Evolutionary conservation across 2,113 vertebrate genomes (phyloP), one percentile per base, ranked within the genome.

Genomic region (Pycnonotus jocosus): DNA sequence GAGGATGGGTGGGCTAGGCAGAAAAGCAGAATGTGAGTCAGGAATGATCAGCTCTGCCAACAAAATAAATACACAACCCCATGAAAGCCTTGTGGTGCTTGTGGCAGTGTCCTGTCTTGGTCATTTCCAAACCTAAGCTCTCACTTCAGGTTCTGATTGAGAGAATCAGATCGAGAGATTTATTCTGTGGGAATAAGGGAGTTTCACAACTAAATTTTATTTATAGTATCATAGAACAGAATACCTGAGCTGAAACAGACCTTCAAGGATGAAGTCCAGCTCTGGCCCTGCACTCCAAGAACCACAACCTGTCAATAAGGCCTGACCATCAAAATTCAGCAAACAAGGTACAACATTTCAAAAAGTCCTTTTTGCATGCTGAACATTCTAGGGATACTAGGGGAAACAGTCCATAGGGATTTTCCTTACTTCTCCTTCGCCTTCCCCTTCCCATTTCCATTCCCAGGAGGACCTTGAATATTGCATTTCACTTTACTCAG

Each of bases 171-270:
- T 10, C n/a, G 30, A 62, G 37, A 42, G 13, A 62, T 16, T 17
- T 8, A n/a, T 51, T 78, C 23, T 83, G 38, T 15, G 38, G 58
- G 71, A 96, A 76, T 58, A 21, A 84, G n/a, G 31, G 45, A 82
- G 33, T 35, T 81, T 93, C 90, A 92, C 28, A 74, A 53, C 79
- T 92, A 93, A 83, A 82, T 96, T 94, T 94, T 96, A 95, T 44
- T 50, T 15, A 27, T 6, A 50, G 22, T 42, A 15, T 30, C 18
- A 15, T 11, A 56, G 35, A 42, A 47, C 14, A 30, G 16, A 45
- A 47, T 31, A 40, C 10, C 23, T 28, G 24, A 42, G 4, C 12
- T 42, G 7, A 31, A 48, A 48, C 7, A 6, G 30, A 56, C 7
- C 3, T 25, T 27, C 25, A 35, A 17, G 2, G 22, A 64, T 22